These are phyloP conservation scores for Hippocampus barbouri DNA, from an alignment of 2,113 vertebrate species.

Conservation along the genomic window DNA sequence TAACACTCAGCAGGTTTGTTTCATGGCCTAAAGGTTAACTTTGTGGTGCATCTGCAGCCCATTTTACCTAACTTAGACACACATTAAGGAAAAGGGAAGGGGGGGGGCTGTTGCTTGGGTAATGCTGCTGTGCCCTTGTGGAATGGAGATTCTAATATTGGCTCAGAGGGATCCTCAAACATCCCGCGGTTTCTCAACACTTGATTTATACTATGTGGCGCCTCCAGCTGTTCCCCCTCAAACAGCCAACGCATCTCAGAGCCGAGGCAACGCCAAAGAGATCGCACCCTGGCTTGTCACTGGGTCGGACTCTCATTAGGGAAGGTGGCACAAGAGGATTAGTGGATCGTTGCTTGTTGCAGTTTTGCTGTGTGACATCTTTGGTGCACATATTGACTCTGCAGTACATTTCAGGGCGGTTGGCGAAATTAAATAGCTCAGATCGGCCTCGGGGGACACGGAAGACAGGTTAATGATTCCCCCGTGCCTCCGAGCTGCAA, in stretches of 20 bases:
- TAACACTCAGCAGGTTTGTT: conserved; percentile 10
- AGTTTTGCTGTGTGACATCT: conserved; percentile 24
- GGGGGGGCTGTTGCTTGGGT: conserved; percentile 22
- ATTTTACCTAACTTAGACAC: conserved; percentile 5
- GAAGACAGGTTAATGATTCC: conserved; percentile 38
- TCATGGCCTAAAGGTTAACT: conserved; percentile 9
- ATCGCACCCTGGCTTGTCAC: conserved; percentile 25
- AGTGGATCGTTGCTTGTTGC: conserved; percentile 12
- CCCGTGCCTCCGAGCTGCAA: conserved; percentile 32
- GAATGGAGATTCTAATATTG: conserved; percentile 60
- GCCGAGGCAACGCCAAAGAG: conserved; percentile 53
- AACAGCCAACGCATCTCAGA: conserved; percentile 52
- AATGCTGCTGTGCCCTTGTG: conserved; percentile 34
- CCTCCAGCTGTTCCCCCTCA: conserved; percentile 65
- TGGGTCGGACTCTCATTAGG: conserved; percentile 21
- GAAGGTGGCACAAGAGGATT: conserved; percentile 12
- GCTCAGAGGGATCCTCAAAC: conserved; percentile 55
- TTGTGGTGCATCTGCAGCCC: background rate
- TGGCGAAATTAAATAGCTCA: conserved; percentile 32
- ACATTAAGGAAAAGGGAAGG: background rate
- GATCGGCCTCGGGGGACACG: conserved; percentile 17
- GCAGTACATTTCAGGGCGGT: conserved; percentile 5
- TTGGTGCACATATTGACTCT: conserved; percentile 18
- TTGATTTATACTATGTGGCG: conserved; percentile 63
- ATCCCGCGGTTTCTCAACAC: conserved; percentile 49